A percentile compares a stretch with the other conserved stretches of the same genome.
phyloP scores from a whole-genome alignment of 2,113 vertebrate genomes.

The Gopherus flavomarginatus region DNA sequence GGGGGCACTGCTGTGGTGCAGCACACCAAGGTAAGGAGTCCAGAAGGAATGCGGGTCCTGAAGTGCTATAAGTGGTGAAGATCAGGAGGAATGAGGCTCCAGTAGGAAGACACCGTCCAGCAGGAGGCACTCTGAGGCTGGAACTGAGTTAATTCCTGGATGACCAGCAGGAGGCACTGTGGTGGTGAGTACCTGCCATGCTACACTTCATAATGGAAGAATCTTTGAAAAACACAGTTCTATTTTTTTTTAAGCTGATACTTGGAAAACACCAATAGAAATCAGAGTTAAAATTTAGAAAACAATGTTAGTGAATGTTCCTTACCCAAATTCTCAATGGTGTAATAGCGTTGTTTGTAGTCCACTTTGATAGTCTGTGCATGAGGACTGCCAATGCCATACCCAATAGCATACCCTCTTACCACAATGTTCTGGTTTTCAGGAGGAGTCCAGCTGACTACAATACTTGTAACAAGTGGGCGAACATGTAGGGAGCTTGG shows the following conservation, averaged over 20 bases:
- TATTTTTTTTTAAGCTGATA: neutral
- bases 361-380: constrained; percentile 97
- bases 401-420: constrained; percentile 93
- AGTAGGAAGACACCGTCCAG: too few relatives aligned
- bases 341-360: constrained; percentile 98
- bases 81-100: too few relatives aligned
- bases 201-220: neutral
- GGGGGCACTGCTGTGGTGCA: too few relatives aligned
- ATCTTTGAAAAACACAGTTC: neutral
- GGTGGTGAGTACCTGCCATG: too few relatives aligned
- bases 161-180: too few relatives aligned
- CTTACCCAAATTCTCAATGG: constrained; percentile 95
- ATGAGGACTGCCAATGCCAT: constrained; percentile 95
- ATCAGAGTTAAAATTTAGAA: fast-evolving
- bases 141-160: too few relatives aligned
- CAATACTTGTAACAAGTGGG: constrained; percentile 93
- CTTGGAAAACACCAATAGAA: neutral
- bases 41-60: too few relatives aligned
- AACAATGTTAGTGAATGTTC: fast-evolving
- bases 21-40: too few relatives aligned
- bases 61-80: too few relatives aligned
- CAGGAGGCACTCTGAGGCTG: too few relatives aligned
- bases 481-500: constrained; percentile 97
- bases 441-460: constrained; percentile 98
- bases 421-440: constrained; percentile 98